These are phyloP conservation scores for Coelopa frigida DNA, from an alignment of 1,140 invertebrate genomes.

Conservation along the genomic window DNA sequence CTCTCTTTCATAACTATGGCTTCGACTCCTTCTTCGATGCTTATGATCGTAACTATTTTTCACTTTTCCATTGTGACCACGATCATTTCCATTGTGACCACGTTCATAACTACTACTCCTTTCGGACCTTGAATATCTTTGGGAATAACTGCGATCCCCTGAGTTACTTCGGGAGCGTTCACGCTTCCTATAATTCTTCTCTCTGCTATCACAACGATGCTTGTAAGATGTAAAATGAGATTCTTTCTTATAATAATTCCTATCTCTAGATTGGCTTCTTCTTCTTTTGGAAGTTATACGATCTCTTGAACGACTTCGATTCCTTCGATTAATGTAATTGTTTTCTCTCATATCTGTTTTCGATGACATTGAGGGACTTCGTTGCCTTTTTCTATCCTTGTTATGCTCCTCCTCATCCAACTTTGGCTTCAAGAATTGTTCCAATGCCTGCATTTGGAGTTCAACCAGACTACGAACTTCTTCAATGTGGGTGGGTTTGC, in stretches of 20 bases:
- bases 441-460: constrained; percentile 31
- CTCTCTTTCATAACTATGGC: constrained; percentile 3
- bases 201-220: neutral
- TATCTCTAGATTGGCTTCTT: too few species aligned
- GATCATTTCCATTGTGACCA: too few species aligned
- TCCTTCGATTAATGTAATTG: neutral
- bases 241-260: neutral
- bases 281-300: neutral
- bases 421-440: constrained; percentile 16
- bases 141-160: too few species aligned
- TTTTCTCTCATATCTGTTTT: neutral
- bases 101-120: too few species aligned
- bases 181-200: too few species aligned
- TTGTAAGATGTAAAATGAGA: neutral
- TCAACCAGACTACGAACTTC: constrained; percentile 28
- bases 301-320: neutral
- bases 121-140: too few species aligned
- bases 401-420: neutral
- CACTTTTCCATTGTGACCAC: neutral
- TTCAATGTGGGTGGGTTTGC: constrained; percentile 29
- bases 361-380: neutral
- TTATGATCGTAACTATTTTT: too few species aligned
- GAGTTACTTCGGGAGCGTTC: too few species aligned
- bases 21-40: constrained; percentile 3
- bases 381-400: neutral